Percentiles rank a stretch among this genome's conserved stretches.
Evolutionary conservation across 2,113 vertebrate species (phyloP).

Genomic region (Engraulis encrasicolus): DNA sequence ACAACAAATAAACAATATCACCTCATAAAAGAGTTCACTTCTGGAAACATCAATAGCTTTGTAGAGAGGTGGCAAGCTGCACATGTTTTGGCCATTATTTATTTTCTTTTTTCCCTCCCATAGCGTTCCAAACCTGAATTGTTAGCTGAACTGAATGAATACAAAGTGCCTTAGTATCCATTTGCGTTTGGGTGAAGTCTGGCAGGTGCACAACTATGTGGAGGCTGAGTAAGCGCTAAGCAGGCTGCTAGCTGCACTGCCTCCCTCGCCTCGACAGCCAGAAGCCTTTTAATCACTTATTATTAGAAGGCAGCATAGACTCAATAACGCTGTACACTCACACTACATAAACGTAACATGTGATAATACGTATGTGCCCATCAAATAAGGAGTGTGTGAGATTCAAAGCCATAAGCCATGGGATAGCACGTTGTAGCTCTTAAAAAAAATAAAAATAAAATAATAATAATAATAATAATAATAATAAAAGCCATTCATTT

Average conservation of each 20-base stretch:
- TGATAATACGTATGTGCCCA: neutral
- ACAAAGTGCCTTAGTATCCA: neutral
- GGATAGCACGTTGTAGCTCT: neutral
- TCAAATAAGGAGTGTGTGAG: neutral
- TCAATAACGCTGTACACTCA: neutral
- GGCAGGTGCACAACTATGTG: neutral
- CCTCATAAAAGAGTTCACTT: neutral
- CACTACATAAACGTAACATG: neutral
- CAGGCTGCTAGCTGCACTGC: too few relatives aligned
- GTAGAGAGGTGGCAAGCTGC: neutral
- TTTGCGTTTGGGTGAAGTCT: neutral
- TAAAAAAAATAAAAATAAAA: too few relatives aligned
- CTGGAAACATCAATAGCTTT: neutral
- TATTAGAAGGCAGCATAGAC: neutral
- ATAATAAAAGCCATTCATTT: neutral
- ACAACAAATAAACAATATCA: neutral
- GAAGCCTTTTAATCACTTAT: neutral
- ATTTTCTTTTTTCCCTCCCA: too few relatives aligned
- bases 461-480: too few relatives aligned
- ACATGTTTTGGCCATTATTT: slow-evolving; percentile 7
- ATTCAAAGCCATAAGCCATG: slow-evolving; percentile 7
- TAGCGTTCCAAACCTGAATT: neutral
- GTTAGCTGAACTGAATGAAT: neutral
- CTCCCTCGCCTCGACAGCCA: neutral
- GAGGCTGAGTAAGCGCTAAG: neutral